Conservation (phyloP, 2,797 vertebrate genomes). For the Aratinga solstitialis region DNA sequence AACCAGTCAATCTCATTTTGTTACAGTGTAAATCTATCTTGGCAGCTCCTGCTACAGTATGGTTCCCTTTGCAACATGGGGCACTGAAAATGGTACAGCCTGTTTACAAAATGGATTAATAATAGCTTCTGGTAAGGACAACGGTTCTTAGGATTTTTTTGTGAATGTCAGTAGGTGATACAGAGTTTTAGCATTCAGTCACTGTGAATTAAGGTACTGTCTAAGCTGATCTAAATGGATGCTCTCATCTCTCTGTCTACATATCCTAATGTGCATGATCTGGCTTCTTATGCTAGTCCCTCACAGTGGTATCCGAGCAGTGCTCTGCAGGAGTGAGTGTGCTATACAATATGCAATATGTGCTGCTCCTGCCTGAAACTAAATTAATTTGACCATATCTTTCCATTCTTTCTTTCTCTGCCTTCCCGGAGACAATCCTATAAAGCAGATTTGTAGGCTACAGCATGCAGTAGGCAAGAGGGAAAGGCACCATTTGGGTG, state of each 20-base stretch:
- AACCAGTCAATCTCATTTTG: constrained; percentile 44
- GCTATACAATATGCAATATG: background rate
- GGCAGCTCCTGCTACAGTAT: background rate
- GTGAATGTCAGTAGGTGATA: background rate
- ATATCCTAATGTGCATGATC: background rate
- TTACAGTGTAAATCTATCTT: constrained; percentile 30
- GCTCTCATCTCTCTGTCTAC: background rate
- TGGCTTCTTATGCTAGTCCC: background rate
- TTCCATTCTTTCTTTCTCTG: background rate
- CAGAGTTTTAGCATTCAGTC: background rate
- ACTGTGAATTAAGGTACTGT: background rate
- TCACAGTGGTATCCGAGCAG: background rate
- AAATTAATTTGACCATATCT: background rate
- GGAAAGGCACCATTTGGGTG: background rate
- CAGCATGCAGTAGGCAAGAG: background rate
- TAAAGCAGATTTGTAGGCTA: background rate
- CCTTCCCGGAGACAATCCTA: background rate
- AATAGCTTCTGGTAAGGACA: background rate
- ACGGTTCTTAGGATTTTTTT: background rate
- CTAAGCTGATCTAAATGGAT: background rate
- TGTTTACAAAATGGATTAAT: background rate
- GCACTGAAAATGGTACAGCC: background rate
- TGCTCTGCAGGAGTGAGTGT: background rate
- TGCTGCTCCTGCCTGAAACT: background rate
- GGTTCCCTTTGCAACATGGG: background rate